These are phyloP conservation scores for Agonopterix alstromeriana DNA, from an alignment of 2,888 invertebrate species.

Conservation along the genomic window DNA sequence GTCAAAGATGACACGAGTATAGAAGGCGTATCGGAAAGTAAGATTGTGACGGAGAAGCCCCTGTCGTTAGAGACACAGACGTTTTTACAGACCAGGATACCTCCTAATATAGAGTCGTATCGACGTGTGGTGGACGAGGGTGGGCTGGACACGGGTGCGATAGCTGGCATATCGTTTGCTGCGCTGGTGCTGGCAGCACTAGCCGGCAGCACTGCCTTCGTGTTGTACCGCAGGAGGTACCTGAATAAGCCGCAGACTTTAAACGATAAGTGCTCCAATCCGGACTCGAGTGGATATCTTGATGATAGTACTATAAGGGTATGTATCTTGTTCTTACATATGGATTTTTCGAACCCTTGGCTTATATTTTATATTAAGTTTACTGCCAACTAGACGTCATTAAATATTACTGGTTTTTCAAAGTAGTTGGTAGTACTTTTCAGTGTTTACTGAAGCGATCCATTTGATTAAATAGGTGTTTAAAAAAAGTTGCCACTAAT, in stretches of 20 bases:
- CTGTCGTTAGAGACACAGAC: conserved; percentile 55
- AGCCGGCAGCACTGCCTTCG: conserved; percentile 80
- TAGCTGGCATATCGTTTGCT: conserved; percentile 83
- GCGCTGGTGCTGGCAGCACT: conserved; percentile 80
- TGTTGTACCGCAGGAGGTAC: conserved; percentile 83
- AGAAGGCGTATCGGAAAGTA: conserved; percentile 50
- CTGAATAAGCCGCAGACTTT: conserved; percentile 90
- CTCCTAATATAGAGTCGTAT: conserved; percentile 59
- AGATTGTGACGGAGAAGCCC: conserved; percentile 65
- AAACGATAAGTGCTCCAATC: conserved; percentile 88
- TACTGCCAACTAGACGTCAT: too few species aligned
- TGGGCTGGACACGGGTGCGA: conserved; percentile 77
- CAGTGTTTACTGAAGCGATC: too few species aligned
- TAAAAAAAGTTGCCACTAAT: too few species aligned
- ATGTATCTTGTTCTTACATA: conserved; percentile 39
- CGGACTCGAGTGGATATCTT: conserved; percentile 91
- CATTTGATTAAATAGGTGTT: too few species aligned
- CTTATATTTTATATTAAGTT: too few species aligned
- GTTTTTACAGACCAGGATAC: conserved; percentile 58
- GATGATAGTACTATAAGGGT: conserved; percentile 92
- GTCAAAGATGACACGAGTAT: conserved; percentile 46
- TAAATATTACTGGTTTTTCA: too few species aligned
- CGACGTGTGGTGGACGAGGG: conserved; percentile 53
- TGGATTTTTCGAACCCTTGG: too few species aligned
- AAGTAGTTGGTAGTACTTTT: too few species aligned